These are phyloP conservation scores for Sesia apiformis DNA, from an alignment of 2,888 invertebrate species.

Conservation along the genomic window DNA sequence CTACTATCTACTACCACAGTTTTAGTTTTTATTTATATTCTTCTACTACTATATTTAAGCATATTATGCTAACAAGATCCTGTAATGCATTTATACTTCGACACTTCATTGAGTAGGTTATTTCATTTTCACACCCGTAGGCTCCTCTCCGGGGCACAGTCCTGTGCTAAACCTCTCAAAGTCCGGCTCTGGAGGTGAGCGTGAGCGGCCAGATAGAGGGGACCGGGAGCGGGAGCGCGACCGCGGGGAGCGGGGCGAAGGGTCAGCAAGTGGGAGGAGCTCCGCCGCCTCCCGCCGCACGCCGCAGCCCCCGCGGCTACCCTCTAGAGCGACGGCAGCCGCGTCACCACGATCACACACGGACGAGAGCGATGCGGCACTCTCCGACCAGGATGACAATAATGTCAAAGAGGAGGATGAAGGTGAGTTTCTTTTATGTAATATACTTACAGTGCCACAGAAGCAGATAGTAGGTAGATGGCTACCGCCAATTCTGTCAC, in stretches of 20 bases:
- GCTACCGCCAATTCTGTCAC: too few relatives aligned
- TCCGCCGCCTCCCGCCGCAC: slow-evolving; percentile 77
- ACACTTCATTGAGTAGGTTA: too few relatives aligned
- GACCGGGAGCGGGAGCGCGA: slow-evolving; percentile 79
- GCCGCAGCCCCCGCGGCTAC: slow-evolving; percentile 70
- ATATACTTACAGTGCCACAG: too few relatives aligned
- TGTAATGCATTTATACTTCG: too few relatives aligned
- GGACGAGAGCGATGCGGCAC: slow-evolving; percentile 87
- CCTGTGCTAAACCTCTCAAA: slow-evolving; percentile 94
- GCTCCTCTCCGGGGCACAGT: slow-evolving; percentile 92
- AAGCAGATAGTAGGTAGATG: too few relatives aligned
- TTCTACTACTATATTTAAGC: too few relatives aligned
- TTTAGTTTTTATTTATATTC: too few relatives aligned
- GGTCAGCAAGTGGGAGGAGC: slow-evolving; percentile 68
- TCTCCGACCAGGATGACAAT: slow-evolving; percentile 89
- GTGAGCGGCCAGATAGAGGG: slow-evolving; percentile 74
- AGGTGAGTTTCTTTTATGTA: slow-evolving; percentile 62
- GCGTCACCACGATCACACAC: slow-evolving; percentile 82
- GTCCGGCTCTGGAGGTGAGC: slow-evolving; percentile 85
- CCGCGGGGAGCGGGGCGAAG: slow-evolving; percentile 63
- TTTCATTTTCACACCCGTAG: slow-evolving; percentile 42
- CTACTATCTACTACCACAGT: too few relatives aligned
- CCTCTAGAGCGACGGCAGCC: slow-evolving; percentile 75
- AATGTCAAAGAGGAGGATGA: slow-evolving; percentile 89
- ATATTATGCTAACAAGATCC: too few relatives aligned